Evolutionary conservation across 2,797 vertebrate genomes (phyloP), one percentile per base, ranked within the genome.

Genomic region (Discoglossus pictus): DNA sequence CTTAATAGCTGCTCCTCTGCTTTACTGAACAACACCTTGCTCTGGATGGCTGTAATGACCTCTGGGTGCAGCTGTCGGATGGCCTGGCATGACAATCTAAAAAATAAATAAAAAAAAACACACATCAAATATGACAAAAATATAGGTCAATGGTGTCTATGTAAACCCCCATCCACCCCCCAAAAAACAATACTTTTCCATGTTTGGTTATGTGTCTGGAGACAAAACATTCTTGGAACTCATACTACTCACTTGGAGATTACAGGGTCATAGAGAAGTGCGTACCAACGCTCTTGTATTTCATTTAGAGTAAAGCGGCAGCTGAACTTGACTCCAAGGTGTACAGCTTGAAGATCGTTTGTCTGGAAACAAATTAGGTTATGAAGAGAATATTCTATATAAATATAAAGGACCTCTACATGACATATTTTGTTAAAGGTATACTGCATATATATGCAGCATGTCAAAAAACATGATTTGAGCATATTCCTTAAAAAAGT

Each of bases 41-140:
- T 96, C 86, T 98, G 96, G 73, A 95, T 95, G 15, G 95, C 93
- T 0, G 95, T 93, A 25, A 98, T 95, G 56, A 95, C 94, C 78
- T 98, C 95, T 1, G 96, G 96, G 73, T 98, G 96, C 63, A 98
- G 91, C 83, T 97, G 94, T 15, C 95, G 86, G 94, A 98, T 98
- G 53, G 96, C 95, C 83, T 97, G 96, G 87, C 96, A 98, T 1
- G 96, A 92, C 44, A 98, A 70, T 61, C 96, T 93, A 36, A 9
- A 4, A 7, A 34, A 3, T n/a, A n/a, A 6, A n/a, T 6, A 34
- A 18, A 65, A 7, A 36, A 1, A 59, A 7, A 16, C 15, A 51
- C 20, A 25, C 46, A 7, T 21, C 17, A n/a, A n/a, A n/a, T n/a
- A n/a, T n/a, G n/a, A n/a, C n/a, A n/a, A n/a, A n/a, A n/a, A n/a